Base-by-base conservation (phyloP, 2,888 invertebrate genomes). In the Heliconius ethilla region DNA sequence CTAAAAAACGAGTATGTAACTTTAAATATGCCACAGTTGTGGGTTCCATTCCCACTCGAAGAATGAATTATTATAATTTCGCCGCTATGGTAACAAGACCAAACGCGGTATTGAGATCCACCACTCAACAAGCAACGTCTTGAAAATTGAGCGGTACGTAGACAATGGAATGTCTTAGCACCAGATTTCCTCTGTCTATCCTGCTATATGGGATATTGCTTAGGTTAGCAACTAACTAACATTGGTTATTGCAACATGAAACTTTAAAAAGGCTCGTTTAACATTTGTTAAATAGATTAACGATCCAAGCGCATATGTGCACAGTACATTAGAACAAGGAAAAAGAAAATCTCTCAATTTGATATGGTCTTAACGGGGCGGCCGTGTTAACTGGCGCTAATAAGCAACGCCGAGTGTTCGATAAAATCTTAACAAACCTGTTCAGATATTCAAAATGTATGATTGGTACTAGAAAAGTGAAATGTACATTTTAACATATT, bases 381-480 rank as follows among this genome's bases (percentile, higher is more conserved):
- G 76, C 76, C 76, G 78, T 62, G 78, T 76, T 80, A 80, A 80
- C 78, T 62, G 37, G 70, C 69, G 76, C 76, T 78, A 78, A 78
- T 78, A 72, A 76, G 40, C n/a, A 75, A 29, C 67, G 62, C 67
- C 66, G 67, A 62, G 76, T 63, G 27, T 63, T 73, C 74, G 62
- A 78, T 76, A 73, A 62, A 70, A 70, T 75, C 70, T 75, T 75
- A 75, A 78, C 65, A 59, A 78, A 78, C 78, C 78, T 75, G 78
- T 78, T 75, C 59, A 62, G 11, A 33, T 63, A 70, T 65, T 62
- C n/a, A 65, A 63, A 74, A 22, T 74, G 37, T 63, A 63, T 45
- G 37, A 63, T 63, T 63, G 18, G 27, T 40, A 65, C 27, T 63
- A 25, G 40, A 63, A 45, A 45, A 29, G 22, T 55, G 3, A 55